Percentiles rank a stretch among this genome's conserved stretches.
Conservation (phyloP, 2,113 vertebrate species). For the Zeus faber region DNA sequence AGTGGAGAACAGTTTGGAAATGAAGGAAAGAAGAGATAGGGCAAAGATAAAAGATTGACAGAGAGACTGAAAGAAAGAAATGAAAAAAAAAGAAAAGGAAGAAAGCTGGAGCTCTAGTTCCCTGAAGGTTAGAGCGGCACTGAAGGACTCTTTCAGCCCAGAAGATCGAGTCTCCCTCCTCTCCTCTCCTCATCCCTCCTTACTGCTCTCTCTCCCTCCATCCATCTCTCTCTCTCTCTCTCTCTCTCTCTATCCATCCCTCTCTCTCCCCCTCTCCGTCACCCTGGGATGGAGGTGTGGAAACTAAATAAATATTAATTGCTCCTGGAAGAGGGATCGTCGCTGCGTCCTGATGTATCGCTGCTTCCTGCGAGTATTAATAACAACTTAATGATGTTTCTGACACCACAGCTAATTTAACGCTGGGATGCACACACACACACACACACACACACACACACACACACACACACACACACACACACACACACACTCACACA, state of each 20-base stretch:
- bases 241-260: slow-evolving; percentile 14
- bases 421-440: slow-evolving; percentile 51
- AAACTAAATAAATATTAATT: slow-evolving; percentile 57
- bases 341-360: slow-evolving; percentile 58
- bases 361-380: slow-evolving; percentile 64
- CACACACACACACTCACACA: slow-evolving; percentile 17
- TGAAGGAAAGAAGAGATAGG: slow-evolving; percentile 5
- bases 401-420: slow-evolving; percentile 70
- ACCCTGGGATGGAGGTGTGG: too few relatives aligned
- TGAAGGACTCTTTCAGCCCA: neutral
- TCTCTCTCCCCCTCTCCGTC: slow-evolving; percentile 14
- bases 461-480: slow-evolving; percentile 8
- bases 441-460: slow-evolving; percentile 13
- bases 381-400: slow-evolving; percentile 69
- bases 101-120: neutral
- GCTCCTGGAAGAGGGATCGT: slow-evolving; percentile 35
- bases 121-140: too few relatives aligned
- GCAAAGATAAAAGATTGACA: neutral
- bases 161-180: neutral
- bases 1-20: too few relatives aligned
- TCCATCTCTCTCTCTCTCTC: slow-evolving; percentile 21
- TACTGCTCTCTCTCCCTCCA: slow-evolving; percentile 1
- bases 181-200: neutral
- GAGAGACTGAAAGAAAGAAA: neutral
- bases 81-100: neutral